Percentiles rank a stretch among this genome's conserved stretches.
phyloP scores from a whole-genome alignment of 2,888 invertebrate genomes.

The Zaprionus lineosus region DNA sequence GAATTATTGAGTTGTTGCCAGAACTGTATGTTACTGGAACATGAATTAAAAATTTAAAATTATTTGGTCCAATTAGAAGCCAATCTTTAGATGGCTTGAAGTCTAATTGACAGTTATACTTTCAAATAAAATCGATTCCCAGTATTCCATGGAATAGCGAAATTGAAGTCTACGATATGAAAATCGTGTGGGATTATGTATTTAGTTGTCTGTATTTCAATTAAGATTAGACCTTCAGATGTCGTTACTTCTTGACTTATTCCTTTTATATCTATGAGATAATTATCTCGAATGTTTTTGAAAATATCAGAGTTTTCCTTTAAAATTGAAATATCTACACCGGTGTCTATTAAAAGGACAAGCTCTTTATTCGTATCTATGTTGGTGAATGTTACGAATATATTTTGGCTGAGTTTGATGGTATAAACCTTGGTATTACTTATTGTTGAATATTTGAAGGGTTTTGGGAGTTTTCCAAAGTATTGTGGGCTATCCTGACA shows the following conservation, averaged over 20 bases:
- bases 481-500: too few relatives aligned
- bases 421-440: too few relatives aligned
- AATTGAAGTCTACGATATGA: neutral
- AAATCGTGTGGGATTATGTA: neutral
- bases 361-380: too few relatives aligned
- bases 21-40: too few relatives aligned
- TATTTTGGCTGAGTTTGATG: too few relatives aligned
- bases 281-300: slow-evolving; percentile 1
- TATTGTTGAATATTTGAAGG: too few relatives aligned
- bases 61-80: neutral
- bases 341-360: too few relatives aligned
- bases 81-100: neutral
- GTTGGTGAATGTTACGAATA: too few relatives aligned
- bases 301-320: too few relatives aligned
- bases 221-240: neutral
- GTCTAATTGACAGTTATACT: neutral
- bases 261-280: slow-evolving; percentile 10
- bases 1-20: too few relatives aligned
- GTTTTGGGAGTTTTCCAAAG: too few relatives aligned
- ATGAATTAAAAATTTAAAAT: neutral
- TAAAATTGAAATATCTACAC: too few relatives aligned
- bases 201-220: neutral
- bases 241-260: slow-evolving; percentile 1
- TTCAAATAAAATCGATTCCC: neutral
- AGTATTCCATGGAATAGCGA: slow-evolving; percentile 5